Base-by-base conservation (phyloP, 2,888 invertebrate genomes). In the Drosophila picticornis region DNA sequence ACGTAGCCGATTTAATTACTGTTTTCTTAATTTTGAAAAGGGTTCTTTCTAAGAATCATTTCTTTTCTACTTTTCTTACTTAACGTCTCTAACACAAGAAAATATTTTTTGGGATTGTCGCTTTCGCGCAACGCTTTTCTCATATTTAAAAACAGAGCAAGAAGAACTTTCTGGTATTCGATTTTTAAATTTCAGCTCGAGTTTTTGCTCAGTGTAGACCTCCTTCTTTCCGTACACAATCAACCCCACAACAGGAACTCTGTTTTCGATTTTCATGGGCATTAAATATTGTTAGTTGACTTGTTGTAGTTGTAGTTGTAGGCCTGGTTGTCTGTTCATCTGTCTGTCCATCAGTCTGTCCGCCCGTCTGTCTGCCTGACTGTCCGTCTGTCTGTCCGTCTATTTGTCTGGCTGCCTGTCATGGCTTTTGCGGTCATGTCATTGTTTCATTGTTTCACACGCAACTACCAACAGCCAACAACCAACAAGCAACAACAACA, bases 391-490 rank as follows among this genome's bases (percentile, higher is more conserved):
- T 56, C 48, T 56, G 32, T 36, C 55, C 5, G 57, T n/a, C 60
- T 29, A 29, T 32, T 51, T 52, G 53, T 43, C 48, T 55, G 63
- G 50, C 48, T 58, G 77, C 22, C 70, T 70, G 69, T 71, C 85
- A 65, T 74, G 81, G 81, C 68, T 81, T 83, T 68, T 84, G 85
- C 80, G 85, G 85, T 85, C 90, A 89, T 84, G 88, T 82, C 83
- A 83, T 86, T 86, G 85, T 86, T 86, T 83, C 85, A 88, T 86
- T 46, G 46, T 86, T 85, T 86, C 88, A 83, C 85, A 90, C 88
- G 85, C 87, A 84, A 89, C 84, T 68, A 56, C 58, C 72, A n/a
- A 56, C 72, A 22, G 6, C 22, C 46, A 46, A 46, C 46, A 22
- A 22, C 22, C 46, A 46, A 46, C 46, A 46, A 16, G 46, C 9